phyloP scores from a whole-genome alignment of 2,797 vertebrate genomes.

The Enteromius trimaculatus region DNA sequence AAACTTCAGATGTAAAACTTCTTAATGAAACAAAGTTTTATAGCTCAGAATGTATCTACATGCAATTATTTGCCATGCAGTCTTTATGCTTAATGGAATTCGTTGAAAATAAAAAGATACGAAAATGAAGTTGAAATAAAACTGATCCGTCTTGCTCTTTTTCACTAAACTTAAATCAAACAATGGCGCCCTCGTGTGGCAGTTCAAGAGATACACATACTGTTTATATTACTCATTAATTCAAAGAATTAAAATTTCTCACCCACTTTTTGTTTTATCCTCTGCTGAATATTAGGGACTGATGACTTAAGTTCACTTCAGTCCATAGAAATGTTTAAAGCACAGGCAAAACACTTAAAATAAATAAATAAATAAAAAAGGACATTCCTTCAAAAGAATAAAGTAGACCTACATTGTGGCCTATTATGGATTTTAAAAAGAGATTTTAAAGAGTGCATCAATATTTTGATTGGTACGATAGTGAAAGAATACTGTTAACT shows the following conservation, averaged over 20 bases:
- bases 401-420: not conserved
- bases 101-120: slow-evolving; percentile 80
- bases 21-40: slow-evolving; percentile 80
- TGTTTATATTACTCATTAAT: not conserved
- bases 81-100: slow-evolving; percentile 84
- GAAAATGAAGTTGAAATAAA: slow-evolving; percentile 74
- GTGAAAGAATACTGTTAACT: not conserved
- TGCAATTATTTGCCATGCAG: slow-evolving; percentile 82
- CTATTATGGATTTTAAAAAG: not conserved
- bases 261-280: not conserved
- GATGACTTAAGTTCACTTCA: not conserved
- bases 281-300: not conserved
- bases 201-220: not conserved
- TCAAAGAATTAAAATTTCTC: not conserved
- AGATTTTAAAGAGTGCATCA: not conserved
- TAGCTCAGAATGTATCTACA: slow-evolving; percentile 86
- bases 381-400: not conserved
- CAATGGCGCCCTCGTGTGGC: slow-evolving; percentile 69
- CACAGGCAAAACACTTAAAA: not conserved
- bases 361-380: too few species aligned
- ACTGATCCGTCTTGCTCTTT: slow-evolving; percentile 51
- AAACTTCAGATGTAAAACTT: slow-evolving; percentile 78
- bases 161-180: slow-evolving; percentile 39
- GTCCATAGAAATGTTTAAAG: not conserved
- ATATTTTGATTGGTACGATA: not conserved